A percentile compares a stretch with the other conserved stretches of the same genome.
phyloP scores from a whole-genome alignment of 64 coral and sea anemone species.

The Cladopsammia gracilis region DNA sequence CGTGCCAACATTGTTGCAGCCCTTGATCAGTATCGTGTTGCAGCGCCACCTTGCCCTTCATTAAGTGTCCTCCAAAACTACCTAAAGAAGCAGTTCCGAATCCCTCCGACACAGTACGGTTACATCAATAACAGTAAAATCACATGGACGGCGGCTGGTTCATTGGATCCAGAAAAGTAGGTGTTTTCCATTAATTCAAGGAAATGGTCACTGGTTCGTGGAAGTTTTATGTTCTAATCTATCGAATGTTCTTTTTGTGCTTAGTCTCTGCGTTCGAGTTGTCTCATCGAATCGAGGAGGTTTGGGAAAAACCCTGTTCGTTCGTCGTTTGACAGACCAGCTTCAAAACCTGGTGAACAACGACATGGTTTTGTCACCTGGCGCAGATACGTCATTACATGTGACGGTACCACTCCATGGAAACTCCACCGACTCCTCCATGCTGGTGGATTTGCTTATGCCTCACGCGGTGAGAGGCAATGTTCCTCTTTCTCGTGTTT shows the following conservation, averaged over 20 bases:
- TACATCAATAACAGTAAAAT: slow-evolving; percentile 64
- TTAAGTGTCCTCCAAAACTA: slow-evolving; percentile 44
- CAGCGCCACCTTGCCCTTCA: slow-evolving; percentile 64
- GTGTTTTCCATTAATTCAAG: background rate
- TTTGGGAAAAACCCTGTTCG: slow-evolving; percentile 76
- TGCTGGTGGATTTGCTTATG: slow-evolving; percentile 62
- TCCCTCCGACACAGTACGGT: slow-evolving; percentile 42
- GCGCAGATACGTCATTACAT: slow-evolving; percentile 8
- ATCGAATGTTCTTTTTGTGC: background rate
- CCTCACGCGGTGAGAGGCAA: slow-evolving; percentile 59
- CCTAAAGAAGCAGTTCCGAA: slow-evolving; percentile 68
- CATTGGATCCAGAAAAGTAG: slow-evolving; percentile 79
- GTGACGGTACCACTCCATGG: slow-evolving; percentile 89
- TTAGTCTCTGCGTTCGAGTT: slow-evolving; percentile 79
- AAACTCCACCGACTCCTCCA: slow-evolving; percentile 65
- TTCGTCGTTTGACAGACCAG: slow-evolving; percentile 70
- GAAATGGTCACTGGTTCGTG: no score
- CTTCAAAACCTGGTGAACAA: slow-evolving; percentile 63
- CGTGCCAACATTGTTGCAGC: slow-evolving; percentile 85
- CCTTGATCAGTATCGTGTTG: slow-evolving; percentile 78
- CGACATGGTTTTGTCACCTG: slow-evolving; percentile 33
- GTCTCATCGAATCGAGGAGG: slow-evolving; percentile 77
- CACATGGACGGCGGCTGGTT: slow-evolving; percentile 74
- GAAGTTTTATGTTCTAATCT: no score
- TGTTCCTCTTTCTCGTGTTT: slow-evolving; percentile 90